These are phyloP conservation scores for Colaptes auratus DNA, from an alignment of 2,113 vertebrate species.

Conservation along the genomic window DNA sequence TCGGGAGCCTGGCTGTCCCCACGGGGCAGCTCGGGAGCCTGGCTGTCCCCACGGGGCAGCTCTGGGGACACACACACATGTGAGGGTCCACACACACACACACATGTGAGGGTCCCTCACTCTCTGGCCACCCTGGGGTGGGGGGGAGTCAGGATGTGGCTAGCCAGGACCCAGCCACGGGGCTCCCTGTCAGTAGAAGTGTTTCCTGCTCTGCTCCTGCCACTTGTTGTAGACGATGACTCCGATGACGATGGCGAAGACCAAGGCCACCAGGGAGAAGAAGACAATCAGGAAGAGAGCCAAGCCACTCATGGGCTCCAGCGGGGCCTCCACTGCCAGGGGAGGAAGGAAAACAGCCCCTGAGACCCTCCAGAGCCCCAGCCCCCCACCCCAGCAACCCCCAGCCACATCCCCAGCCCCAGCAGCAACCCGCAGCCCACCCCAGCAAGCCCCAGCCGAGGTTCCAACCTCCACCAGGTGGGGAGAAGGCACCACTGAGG, in stretches of 20 bases:
- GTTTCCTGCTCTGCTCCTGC: conserved; percentile 92
- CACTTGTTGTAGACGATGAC: conserved; percentile 93
- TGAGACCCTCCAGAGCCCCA: neutral
- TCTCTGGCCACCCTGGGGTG: neutral
- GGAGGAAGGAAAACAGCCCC: neutral
- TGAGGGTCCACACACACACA: too few species aligned
- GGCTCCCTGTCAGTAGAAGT: conserved; percentile 92
- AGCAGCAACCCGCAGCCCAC: too few species aligned
- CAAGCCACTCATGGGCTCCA: conserved; percentile 85
- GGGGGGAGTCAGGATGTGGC: neutral
- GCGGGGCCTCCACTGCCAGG: conserved; percentile 53
- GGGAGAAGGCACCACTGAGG: too few species aligned
- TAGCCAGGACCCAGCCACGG: neutral
- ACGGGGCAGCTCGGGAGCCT: neutral
- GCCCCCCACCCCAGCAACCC: accelerated
- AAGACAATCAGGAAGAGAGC: conserved; percentile 90
- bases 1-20: too few species aligned
- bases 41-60: too few species aligned
- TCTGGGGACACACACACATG: too few species aligned
- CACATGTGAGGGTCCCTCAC: neutral
- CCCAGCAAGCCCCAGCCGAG: too few species aligned
- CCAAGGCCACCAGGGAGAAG: conserved; percentile 88
- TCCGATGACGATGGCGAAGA: conserved; percentile 89
- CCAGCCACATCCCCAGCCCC: neutral
- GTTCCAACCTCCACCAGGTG: too few species aligned